These are phyloP conservation scores for Andricus quercusramuli DNA, from an alignment of 2,888 invertebrate genomes.

Conservation along the genomic window DNA sequence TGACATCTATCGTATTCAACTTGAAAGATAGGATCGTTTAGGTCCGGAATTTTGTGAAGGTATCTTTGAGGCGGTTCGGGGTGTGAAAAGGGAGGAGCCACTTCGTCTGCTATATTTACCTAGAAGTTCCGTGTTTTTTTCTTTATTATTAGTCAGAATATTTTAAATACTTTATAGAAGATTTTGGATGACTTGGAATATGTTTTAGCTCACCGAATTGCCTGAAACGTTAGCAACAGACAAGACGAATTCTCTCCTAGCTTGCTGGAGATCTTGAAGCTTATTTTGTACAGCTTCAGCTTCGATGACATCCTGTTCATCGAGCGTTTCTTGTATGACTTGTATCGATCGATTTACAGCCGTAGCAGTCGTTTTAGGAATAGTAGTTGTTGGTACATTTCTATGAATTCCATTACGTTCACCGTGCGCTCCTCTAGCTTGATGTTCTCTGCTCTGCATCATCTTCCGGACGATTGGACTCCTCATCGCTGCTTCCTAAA, in stretches of 20 bases:
- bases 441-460: neutral
- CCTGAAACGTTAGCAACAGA: slow-evolving; percentile 68
- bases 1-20: slow-evolving; percentile 59
- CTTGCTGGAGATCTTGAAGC: slow-evolving; percentile 68
- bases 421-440: slow-evolving; percentile 57
- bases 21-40: slow-evolving; percentile 54
- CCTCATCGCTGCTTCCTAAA: slow-evolving; percentile 1
- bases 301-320: slow-evolving; percentile 66
- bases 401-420: slow-evolving; percentile 64
- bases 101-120: slow-evolving; percentile 54
- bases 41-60: slow-evolving; percentile 56
- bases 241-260: slow-evolving; percentile 72
- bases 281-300: slow-evolving; percentile 61
- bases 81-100: neutral
- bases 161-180: no score
- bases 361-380: slow-evolving; percentile 44
- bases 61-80: neutral
- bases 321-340: slow-evolving; percentile 62
- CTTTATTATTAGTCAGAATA: neutral
- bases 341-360: slow-evolving; percentile 63
- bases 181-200: neutral
- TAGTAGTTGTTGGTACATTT: slow-evolving; percentile 60
- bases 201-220: slow-evolving; percentile 56
- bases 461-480: neutral
- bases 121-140: neutral